phyloP scores from a whole-genome alignment of 2,888 invertebrate species.

The Leucozona laternaria region DNA sequence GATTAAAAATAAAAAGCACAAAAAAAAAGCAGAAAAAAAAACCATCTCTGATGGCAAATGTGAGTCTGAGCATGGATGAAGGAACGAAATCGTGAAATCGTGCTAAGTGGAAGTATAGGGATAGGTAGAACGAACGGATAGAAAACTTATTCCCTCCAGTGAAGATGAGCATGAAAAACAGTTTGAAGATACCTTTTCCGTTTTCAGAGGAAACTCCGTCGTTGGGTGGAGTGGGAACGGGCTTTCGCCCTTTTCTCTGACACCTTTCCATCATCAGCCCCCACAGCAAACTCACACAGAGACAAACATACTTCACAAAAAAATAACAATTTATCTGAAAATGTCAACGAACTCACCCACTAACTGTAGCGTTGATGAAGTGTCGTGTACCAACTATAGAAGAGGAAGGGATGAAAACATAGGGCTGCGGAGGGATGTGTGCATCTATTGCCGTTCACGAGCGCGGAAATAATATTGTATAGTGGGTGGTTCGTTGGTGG shows the following conservation, averaged over 20 bases:
- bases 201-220: conserved; percentile 37
- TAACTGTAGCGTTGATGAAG: conserved; percentile 39
- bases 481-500: background rate
- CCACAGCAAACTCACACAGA: background rate
- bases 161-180: conserved; percentile 65
- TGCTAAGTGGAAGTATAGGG: background rate
- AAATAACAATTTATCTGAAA: conserved; percentile 56
- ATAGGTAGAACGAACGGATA: background rate
- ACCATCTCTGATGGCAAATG: background rate
- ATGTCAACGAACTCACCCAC: conserved; percentile 72
- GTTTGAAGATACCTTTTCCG: conserved; percentile 58
- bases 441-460: conserved; percentile 59
- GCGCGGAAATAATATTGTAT: conserved; percentile 66
- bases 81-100: conserved; percentile 1
- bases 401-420: background rate
- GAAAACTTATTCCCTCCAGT: conserved; percentile 56
- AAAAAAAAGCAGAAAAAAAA: background rate
- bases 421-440: background rate
- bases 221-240: conserved; percentile 3
- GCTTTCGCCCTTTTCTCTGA: background rate
- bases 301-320: background rate
- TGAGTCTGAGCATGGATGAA: background rate
- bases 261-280: background rate
- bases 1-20: conserved; percentile 46
- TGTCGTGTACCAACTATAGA: background rate